Conservation (phyloP, 2,888 invertebrate species). For the Agonopterix arenella region DNA sequence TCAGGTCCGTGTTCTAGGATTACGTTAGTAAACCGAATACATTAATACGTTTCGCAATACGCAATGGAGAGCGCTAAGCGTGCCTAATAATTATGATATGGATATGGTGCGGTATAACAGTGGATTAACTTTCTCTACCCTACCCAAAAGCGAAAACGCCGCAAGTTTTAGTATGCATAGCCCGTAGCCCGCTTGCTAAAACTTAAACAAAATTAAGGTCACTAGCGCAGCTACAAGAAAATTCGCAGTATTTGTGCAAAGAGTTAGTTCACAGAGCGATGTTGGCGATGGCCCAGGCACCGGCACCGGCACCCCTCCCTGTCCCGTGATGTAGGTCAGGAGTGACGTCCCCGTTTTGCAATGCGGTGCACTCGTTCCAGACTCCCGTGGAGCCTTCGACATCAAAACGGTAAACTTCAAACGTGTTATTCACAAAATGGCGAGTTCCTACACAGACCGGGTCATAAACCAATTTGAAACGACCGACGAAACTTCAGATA, state of each 20-base stretch:
- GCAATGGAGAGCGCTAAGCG: too few species aligned
- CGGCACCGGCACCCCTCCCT: slow-evolving; percentile 18
- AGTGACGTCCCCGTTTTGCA: slow-evolving; percentile 47
- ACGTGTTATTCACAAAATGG: slow-evolving; percentile 19
- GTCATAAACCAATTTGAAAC: slow-evolving; percentile 36
- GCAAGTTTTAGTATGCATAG: neutral
- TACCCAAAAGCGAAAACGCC: neutral
- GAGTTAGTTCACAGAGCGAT: slow-evolving; percentile 25
- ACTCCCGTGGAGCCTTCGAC: slow-evolving; percentile 10
- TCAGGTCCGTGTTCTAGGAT: too few species aligned
- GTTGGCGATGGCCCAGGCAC: slow-evolving; percentile 61
- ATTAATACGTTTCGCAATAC: too few species aligned
- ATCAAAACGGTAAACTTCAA: slow-evolving; percentile 8
- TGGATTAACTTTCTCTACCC: too few species aligned
- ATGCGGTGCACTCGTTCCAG: slow-evolving; percentile 26
- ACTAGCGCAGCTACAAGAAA: slow-evolving; percentile 6
- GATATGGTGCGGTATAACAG: too few species aligned
- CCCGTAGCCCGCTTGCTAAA: neutral
- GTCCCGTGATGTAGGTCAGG: slow-evolving; percentile 62
- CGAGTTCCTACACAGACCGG: slow-evolving; percentile 17
- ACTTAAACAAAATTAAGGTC: slow-evolving; percentile 3
- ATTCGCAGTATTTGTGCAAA: slow-evolving; percentile 22
- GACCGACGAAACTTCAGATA: slow-evolving; percentile 27
- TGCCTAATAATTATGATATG: too few species aligned
- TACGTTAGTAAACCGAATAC: too few species aligned